A percentile compares a stretch with the other conserved stretches of the same genome.
Conservation (phyloP, 2,797 vertebrate species). For the Scolopax bukidnonensis region DNA sequence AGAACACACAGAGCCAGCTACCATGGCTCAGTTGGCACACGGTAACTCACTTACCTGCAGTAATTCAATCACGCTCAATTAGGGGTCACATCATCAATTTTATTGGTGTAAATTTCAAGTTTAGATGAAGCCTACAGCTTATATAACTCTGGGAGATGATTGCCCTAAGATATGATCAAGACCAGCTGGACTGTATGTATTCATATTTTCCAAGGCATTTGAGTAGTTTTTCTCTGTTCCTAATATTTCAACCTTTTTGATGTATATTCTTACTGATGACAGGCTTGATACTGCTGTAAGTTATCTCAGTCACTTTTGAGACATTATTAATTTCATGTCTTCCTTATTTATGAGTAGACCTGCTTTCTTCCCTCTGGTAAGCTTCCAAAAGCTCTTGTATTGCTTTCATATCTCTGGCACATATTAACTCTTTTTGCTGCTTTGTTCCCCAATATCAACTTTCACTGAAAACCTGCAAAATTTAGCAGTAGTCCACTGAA, state of each 20-base stretch:
- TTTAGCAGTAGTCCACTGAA: neutral
- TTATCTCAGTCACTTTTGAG: constrained; percentile 43
- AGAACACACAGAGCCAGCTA: neutral
- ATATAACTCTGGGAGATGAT: neutral
- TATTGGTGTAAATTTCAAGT: neutral
- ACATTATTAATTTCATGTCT: constrained; percentile 50
- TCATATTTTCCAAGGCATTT: constrained; percentile 34
- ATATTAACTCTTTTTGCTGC: constrained; percentile 39
- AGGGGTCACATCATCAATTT: constrained; percentile 18
- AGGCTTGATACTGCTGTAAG: constrained; percentile 29
- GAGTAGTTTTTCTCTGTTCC: neutral
- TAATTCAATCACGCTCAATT: constrained; percentile 1
- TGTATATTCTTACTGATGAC: constrained; percentile 53
- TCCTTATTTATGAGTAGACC: constrained; percentile 32
- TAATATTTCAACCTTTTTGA: constrained; percentile 30
- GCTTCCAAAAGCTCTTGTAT: constrained; percentile 13
- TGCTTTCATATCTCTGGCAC: constrained; percentile 32
- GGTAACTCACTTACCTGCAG: neutral
- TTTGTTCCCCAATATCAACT: neutral
- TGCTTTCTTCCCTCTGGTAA: constrained; percentile 34
- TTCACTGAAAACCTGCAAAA: constrained; percentile 24
- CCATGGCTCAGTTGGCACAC: neutral
- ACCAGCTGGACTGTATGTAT: neutral
- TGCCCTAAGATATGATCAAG: constrained; percentile 12
- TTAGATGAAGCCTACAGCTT: neutral